These are phyloP conservation scores for Nymphicus hollandicus DNA, from an alignment of 2,113 vertebrate genomes.

Conservation along the genomic window DNA sequence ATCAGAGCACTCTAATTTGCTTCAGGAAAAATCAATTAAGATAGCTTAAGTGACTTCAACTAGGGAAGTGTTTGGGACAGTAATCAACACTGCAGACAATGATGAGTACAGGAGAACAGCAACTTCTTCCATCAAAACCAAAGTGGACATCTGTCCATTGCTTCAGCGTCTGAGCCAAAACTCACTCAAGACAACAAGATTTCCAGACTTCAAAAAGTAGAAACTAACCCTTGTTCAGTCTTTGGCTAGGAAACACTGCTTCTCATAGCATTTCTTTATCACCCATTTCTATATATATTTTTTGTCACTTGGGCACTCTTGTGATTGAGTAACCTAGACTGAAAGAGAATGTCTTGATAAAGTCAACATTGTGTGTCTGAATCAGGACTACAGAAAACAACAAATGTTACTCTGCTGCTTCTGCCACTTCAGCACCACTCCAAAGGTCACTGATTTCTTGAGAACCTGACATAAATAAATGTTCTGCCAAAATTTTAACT, in stretches of 20 bases:
- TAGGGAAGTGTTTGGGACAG: not conserved
- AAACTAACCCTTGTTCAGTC: not conserved
- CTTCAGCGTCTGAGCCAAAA: not conserved
- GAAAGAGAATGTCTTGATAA: constrained; percentile 11
- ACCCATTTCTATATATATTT: not conserved
- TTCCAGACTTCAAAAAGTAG: not conserved
- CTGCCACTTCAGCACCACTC: constrained; percentile 44
- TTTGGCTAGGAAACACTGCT: not conserved
- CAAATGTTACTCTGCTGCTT: constrained; percentile 43
- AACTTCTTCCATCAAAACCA: not conserved
- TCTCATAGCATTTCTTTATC: not conserved
- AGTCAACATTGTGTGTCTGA: not conserved
- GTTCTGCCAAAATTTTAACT: constrained; percentile 39
- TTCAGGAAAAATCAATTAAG: constrained; percentile 32
- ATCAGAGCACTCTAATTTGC: not conserved
- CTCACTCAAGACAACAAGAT: not conserved
- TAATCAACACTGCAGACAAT: not conserved
- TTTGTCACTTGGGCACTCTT: not conserved
- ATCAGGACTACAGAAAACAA: constrained; percentile 16
- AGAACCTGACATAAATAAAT: constrained; percentile 44
- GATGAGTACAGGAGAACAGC: not conserved
- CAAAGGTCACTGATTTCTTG: constrained; percentile 35
- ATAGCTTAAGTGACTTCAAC: not conserved
- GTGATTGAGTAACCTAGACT: not conserved
- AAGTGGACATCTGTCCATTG: not conserved